A percentile compares a stretch with the other conserved stretches of the same genome.
phyloP scores from a whole-genome alignment of 1,140 invertebrate genomes.

The Meloidogyne hapla region DNA sequence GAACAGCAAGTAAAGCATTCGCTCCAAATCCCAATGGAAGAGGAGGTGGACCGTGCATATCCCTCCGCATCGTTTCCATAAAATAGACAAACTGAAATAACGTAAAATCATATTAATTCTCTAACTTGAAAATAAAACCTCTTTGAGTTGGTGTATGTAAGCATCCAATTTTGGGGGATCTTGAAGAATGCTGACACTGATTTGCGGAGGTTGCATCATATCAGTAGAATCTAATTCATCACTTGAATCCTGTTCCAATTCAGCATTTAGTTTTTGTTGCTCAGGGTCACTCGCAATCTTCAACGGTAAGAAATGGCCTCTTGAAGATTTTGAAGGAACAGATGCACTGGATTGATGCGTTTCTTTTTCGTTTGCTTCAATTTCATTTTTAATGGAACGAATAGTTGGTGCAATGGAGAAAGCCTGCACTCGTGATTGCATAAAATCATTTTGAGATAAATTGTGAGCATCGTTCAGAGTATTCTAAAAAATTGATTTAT shows the following conservation, averaged over 20 bases:
- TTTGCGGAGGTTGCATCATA: constrained; percentile 15
- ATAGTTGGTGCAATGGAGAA: background rate
- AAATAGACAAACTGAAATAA: constrained; percentile 14
- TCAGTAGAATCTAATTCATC: constrained; percentile 11
- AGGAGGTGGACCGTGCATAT: constrained; percentile 21
- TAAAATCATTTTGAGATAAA: too few species aligned
- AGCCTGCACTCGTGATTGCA: background rate
- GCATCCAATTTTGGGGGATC: constrained; percentile 6
- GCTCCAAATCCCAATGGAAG: background rate
- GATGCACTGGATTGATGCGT: background rate
- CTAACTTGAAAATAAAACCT: background rate
- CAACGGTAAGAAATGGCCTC: background rate
- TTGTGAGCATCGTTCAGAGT: too few species aligned
- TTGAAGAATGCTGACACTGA: constrained; percentile 18
- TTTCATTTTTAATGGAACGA: background rate
- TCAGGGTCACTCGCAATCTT: background rate
- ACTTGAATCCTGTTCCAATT: background rate
- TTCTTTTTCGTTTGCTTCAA: background rate
- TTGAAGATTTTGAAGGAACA: background rate
- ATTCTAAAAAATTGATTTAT: too few species aligned
- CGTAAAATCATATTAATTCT: background rate
- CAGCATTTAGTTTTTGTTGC: background rate
- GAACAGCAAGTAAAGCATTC: background rate
- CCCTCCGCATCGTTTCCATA: constrained; percentile 19
- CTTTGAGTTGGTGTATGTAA: constrained; percentile 29